Conservation (phyloP, 1,140 invertebrate species). For the Hetaerina americana region DNA sequence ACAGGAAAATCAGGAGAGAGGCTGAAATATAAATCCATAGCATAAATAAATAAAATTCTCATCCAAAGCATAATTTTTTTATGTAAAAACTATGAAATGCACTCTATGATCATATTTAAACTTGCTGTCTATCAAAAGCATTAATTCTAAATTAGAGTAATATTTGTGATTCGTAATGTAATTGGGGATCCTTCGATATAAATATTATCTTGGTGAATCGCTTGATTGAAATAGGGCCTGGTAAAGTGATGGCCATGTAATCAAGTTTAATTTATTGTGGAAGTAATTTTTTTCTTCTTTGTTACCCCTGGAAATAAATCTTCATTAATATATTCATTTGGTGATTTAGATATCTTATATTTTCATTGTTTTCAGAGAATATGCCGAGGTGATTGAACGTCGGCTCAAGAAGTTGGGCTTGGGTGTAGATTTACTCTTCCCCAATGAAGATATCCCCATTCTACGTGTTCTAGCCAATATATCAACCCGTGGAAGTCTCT, state of each 20-base stretch:
- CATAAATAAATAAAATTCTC: no score
- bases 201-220: no score
- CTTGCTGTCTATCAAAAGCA: no score
- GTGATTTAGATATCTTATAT: conserved; percentile 13
- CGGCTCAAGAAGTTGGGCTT: conserved; percentile 67
- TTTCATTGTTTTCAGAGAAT: conserved; percentile 48
- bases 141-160: no score
- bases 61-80: no score
- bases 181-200: no score
- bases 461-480: conserved; percentile 78
- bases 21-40: no score
- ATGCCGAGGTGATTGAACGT: conserved; percentile 77
- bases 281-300: conserved; percentile 11
- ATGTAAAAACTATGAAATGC: no score
- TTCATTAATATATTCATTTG: conserved; percentile 8
- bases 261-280: neutral
- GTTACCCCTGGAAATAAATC: conserved; percentile 22
- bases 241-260: neutral
- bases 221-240: neutral
- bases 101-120: no score
- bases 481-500: conserved; percentile 66
- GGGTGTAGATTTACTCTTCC: conserved; percentile 74
- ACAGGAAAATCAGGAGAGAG: no score
- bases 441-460: conserved; percentile 75
- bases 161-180: no score